A percentile compares a stretch with the other conserved stretches of the same genome.
phyloP scores from a whole-genome alignment of 2,113 vertebrate genomes.

The Mystacornis crossleyi region DNA sequence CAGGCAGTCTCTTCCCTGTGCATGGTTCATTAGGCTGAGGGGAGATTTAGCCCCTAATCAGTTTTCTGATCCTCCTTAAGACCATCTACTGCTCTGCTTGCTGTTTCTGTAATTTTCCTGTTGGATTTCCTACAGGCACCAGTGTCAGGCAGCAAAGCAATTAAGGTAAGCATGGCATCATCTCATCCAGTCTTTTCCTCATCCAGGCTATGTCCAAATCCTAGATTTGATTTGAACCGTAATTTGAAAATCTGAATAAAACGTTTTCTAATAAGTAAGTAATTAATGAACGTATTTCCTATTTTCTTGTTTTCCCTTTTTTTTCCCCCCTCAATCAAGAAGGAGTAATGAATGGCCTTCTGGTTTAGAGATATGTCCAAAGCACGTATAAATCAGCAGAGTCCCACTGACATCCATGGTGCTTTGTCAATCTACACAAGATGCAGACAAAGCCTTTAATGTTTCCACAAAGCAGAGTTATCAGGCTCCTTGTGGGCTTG shows the following conservation, averaged over 20 bases:
- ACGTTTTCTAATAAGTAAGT: background rate
- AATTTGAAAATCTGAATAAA: background rate
- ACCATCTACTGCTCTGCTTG: background rate
- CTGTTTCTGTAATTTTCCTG: background rate
- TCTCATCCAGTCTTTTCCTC: background rate
- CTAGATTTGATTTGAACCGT: background rate
- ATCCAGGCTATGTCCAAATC: background rate
- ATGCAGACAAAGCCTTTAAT: constrained; percentile 53
- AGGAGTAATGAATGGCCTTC: background rate
- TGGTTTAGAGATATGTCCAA: background rate
- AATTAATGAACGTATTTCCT: background rate
- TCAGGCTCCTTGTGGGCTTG: constrained; percentile 20
- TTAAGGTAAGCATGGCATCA: accelerated
- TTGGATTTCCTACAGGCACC: background rate
- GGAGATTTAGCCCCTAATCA: background rate
- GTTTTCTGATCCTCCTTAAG: background rate
- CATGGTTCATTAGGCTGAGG: background rate
- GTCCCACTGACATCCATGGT: background rate
- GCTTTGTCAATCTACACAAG: constrained; percentile 18
- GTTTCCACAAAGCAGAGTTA: constrained; percentile 21
- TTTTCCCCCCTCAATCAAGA: background rate
- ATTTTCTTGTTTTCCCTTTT: background rate
- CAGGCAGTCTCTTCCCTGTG: background rate
- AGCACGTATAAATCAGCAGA: background rate
- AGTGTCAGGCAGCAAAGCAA: background rate